Percentiles rank a stretch among this genome's conserved stretches.
Conservation (phyloP, 64 coral and sea anemone species). For the Porites lutea region DNA sequence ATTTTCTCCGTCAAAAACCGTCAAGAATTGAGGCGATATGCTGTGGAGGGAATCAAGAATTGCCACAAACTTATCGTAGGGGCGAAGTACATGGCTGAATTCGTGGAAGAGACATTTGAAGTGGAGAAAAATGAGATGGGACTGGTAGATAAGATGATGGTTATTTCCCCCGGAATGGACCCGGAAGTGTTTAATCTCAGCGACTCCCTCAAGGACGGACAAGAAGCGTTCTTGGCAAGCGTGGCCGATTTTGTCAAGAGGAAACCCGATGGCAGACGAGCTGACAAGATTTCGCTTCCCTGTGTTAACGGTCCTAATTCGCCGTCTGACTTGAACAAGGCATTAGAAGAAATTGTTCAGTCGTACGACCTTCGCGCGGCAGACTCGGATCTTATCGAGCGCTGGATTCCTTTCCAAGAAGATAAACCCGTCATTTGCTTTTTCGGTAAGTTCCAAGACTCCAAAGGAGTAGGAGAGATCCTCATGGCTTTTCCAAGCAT, state of each 20-base stretch:
- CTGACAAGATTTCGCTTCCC: constrained; percentile 42
- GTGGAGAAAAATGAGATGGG: constrained; percentile 68
- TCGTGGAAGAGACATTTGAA: constrained; percentile 68
- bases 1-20: constrained; percentile 88
- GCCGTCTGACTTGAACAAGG: constrained; percentile 51
- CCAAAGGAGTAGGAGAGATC: constrained; percentile 93
- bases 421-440: constrained; percentile 84
- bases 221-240: constrained; percentile 76
- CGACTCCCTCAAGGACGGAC: constrained; percentile 53
- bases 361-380: constrained; percentile 87
- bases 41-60: constrained; percentile 79
- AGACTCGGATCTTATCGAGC: constrained; percentile 84
- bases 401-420: constrained; percentile 84
- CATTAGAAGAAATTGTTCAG: constrained; percentile 49
- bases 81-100: constrained; percentile 69
- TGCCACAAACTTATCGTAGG: constrained; percentile 83
- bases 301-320: not conserved
- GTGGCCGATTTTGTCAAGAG: constrained; percentile 65
- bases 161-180: constrained; percentile 92
- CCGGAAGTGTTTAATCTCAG: constrained; percentile 84
- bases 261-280: constrained; percentile 80
- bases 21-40: constrained; percentile 80
- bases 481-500: constrained; percentile 84
- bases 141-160: constrained; percentile 73
- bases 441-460: constrained; percentile 93